Conservation (phyloP, 2,888 invertebrate species). For the Tanytarsus gracilentus region DNA sequence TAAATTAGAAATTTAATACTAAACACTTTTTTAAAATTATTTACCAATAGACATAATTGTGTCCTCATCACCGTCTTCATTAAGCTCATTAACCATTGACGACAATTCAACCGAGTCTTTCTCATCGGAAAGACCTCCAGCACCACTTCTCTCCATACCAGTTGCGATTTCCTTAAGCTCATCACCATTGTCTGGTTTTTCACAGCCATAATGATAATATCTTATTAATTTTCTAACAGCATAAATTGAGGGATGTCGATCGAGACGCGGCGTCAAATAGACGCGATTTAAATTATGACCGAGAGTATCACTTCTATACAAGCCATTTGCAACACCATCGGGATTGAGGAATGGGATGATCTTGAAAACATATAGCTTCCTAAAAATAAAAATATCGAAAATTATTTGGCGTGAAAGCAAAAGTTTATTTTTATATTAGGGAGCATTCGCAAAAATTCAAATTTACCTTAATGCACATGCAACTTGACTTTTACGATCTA, state of each 20-base stretch:
- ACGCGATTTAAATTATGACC: constrained; percentile 84
- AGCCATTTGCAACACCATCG: constrained; percentile 70
- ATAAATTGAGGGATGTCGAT: constrained; percentile 73
- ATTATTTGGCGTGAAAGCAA: neutral
- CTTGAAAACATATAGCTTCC: constrained; percentile 72
- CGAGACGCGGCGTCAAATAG: constrained; percentile 67
- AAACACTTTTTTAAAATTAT: too few species aligned
- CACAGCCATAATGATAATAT: constrained; percentile 60
- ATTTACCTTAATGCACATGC: constrained; percentile 59
- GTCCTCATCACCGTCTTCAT: too few species aligned
- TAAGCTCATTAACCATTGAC: neutral
- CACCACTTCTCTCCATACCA: neutral
- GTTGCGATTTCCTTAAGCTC: constrained; percentile 4
- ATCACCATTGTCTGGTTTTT: constrained; percentile 39
- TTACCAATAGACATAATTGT: too few species aligned
- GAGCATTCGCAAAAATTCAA: neutral
- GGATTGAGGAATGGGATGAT: constrained; percentile 86
- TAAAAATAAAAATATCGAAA: constrained; percentile 22
- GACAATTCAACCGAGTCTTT: neutral
- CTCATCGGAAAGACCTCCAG: neutral
- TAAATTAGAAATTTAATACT: too few species aligned
- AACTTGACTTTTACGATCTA: constrained; percentile 64
- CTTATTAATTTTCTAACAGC: constrained; percentile 62
- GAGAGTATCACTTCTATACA: constrained; percentile 76
- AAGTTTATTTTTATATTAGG: neutral